Conservation (phyloP, 2,888 invertebrate genomes). For the Yponomeuta evonymella region DNA sequence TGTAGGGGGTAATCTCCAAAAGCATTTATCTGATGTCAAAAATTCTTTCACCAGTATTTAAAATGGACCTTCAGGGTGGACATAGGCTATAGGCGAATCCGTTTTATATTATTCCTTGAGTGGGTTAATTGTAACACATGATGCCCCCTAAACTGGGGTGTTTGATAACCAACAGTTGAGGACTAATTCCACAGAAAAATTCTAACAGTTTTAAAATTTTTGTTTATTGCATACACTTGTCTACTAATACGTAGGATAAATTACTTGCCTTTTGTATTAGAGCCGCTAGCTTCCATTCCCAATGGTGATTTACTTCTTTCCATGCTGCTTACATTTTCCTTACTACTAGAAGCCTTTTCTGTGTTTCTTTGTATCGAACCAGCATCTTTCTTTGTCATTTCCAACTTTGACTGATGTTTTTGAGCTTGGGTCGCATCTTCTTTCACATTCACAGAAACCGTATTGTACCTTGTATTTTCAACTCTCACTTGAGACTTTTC, state of each 20-base stretch:
- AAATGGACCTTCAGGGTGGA: no score
- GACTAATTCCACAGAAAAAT: no score
- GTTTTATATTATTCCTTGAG: no score
- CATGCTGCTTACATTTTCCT: conserved; percentile 11
- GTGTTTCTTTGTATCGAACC: not conserved
- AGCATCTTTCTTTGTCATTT: not conserved
- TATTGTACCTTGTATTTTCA: conserved; percentile 19
- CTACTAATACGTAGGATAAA: not conserved
- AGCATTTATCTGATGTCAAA: no score
- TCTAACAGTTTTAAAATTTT: no score
- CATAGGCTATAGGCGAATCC: no score
- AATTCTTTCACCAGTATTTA: no score
- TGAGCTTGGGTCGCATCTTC: not conserved
- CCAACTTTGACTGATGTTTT: not conserved
- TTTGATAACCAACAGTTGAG: no score
- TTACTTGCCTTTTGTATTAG: conserved; percentile 19
- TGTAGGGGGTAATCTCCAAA: no score
- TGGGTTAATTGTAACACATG: no score
- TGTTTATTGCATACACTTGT: not conserved
- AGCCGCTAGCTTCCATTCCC: conserved; percentile 8
- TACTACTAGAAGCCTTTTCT: not conserved
- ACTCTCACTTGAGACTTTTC: not conserved
- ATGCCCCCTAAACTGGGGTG: no score
- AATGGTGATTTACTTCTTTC: conserved; percentile 20
- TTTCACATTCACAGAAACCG: not conserved